Base-by-base conservation (phyloP, 2,888 invertebrate species). In the Drosophila infuscata region DNA sequence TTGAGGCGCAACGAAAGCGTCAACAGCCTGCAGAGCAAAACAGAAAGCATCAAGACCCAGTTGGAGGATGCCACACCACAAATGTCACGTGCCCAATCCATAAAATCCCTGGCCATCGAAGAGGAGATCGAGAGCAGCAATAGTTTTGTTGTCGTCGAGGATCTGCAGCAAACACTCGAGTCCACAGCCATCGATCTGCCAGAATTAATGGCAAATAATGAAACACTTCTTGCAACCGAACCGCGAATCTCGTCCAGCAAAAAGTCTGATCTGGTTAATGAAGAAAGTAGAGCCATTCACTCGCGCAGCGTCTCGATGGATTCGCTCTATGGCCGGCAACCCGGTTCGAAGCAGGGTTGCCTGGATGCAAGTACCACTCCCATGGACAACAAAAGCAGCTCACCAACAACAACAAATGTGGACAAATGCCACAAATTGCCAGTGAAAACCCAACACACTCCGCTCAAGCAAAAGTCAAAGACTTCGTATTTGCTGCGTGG, bases 51-150 rank as follows among this genome's bases (percentile, higher is more conserved):
- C 9, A 83, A 89, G 38, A 90, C 88, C 2, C 89, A 90, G 59
- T 49, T 91, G 25, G 91, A 89, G 43, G 91, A 91, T 20, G 57
- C 61, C 1, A 89, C 91, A 0, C 86, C 91, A 9, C 79, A 90
- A 48, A 54, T 90, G 7, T 92, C 92, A 8, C 83, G 92, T 6
- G 79, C 87, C 0, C 87, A 91, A 88, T 94, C 93, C 12, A 82
- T 93, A 91, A 95, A 92, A 92, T 94, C 91, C 83, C 93, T 91
- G 92, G 93, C 89, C 87, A 94, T 90, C 85, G 93, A 87, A 88
- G 94, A 92, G 80, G 89, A 90, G 69, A 85, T 92, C 12, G 92
- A 93, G 61, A 91, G 91, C 52, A 83, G 74, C 56, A 88, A 86
- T 46, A 91, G 88, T 60, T 89, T 91, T 54, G 76, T 89, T 38